phyloP scores from a whole-genome alignment of 2,888 invertebrate genomes.

The Microctonus brassicae region DNA sequence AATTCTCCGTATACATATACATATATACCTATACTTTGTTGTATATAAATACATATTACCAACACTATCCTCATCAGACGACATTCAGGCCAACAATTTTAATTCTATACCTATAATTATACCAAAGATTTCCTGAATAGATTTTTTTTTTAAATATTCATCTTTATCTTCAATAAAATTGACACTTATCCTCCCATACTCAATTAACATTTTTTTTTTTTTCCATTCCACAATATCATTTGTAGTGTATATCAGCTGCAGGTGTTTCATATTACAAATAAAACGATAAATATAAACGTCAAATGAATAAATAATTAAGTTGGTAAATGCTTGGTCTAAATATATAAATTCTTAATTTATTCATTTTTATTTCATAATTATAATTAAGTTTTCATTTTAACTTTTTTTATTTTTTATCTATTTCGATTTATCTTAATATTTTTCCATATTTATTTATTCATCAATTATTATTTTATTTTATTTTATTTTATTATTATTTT shows the following conservation, averaged over 20 bases:
- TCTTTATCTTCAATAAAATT: background rate
- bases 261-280: background rate
- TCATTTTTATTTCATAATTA: too few relatives aligned
- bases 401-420: too few relatives aligned
- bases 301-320: background rate
- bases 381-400: too few relatives aligned
- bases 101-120: constrained; percentile 16
- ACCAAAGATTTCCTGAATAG: constrained; percentile 20
- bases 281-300: background rate
- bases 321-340: background rate
- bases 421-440: background rate
- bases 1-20: background rate
- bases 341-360: background rate
- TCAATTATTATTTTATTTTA: too few relatives aligned
- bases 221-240: background rate
- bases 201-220: background rate
- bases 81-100: constrained; percentile 8
- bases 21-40: background rate
- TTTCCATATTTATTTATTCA: background rate
- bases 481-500: background rate
- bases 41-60: background rate
- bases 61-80: constrained; percentile 3
- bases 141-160: background rate
- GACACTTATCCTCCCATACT: background rate
- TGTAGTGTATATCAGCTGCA: background rate